A percentile compares a stretch with the other conserved stretches of the same genome.
Evolutionary conservation across 1,140 invertebrate genomes (phyloP).

Genomic region (Periplaneta americana): DNA sequence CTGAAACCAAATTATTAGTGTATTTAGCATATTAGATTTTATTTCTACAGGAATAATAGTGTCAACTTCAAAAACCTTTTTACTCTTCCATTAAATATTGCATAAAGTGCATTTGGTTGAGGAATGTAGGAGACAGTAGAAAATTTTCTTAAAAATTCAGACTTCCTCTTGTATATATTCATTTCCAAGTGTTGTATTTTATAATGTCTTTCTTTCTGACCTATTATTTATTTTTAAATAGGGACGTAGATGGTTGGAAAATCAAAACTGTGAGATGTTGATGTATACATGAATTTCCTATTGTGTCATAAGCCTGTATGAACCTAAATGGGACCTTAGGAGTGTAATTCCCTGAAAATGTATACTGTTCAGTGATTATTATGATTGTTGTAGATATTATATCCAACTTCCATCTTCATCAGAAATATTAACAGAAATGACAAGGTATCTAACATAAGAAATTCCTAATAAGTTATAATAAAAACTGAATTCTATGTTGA

Average conservation of each 20-base stretch:
- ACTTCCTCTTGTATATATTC: background rate
- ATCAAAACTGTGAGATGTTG: background rate
- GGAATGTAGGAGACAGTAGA: background rate
- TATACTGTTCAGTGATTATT: background rate
- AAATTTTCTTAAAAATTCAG: background rate
- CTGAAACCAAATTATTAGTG: background rate
- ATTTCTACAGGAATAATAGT: background rate
- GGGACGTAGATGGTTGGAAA: background rate
- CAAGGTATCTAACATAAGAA: background rate
- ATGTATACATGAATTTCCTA: background rate
- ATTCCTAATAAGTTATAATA: background rate
- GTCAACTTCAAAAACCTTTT: background rate
- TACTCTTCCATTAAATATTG: background rate
- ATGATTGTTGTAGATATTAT: background rate
- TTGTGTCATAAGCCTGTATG: background rate
- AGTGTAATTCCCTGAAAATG: background rate
- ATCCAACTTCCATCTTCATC: background rate
- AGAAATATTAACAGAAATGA: background rate
- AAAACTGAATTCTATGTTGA: background rate
- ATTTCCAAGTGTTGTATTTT: background rate
- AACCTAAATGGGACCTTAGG: background rate
- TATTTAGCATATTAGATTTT: background rate
- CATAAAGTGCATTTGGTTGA: background rate
- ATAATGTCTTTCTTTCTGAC: background rate
- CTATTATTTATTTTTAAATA: background rate